Conservation (phyloP, 2,113 vertebrate species). For the Chloroceryle aenea region DNA sequence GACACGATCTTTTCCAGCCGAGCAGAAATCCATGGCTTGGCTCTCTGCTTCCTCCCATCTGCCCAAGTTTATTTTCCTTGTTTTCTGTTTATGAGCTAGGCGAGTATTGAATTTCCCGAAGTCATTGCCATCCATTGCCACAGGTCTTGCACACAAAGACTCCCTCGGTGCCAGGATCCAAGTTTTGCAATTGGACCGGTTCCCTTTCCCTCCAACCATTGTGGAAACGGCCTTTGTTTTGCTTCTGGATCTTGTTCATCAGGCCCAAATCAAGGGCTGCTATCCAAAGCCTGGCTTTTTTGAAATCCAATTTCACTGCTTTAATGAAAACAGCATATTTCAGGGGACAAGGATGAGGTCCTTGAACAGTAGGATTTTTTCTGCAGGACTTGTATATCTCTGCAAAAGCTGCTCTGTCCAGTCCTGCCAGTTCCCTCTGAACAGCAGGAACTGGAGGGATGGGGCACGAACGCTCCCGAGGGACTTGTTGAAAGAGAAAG, state of each 20-base stretch:
- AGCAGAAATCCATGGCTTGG: neutral
- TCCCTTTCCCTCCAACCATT: slow-evolving; percentile 54
- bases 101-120: slow-evolving; percentile 53
- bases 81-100: slow-evolving; percentile 68
- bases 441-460: neutral
- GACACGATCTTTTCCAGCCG: neutral
- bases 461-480: neutral
- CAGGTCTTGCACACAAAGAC: slow-evolving; percentile 45
- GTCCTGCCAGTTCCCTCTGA: neutral
- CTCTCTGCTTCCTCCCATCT: slow-evolving; percentile 37
- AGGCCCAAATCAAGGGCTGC: slow-evolving; percentile 44
- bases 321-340: slow-evolving; percentile 46
- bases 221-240: slow-evolving; percentile 69
- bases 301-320: slow-evolving; percentile 43
- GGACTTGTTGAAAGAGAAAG: neutral
- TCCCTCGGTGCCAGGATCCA: slow-evolving; percentile 47
- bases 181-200: slow-evolving; percentile 57
- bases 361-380: neutral
- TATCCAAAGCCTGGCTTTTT: slow-evolving; percentile 41
- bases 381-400: neutral
- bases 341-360: neutral
- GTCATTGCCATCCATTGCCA: slow-evolving; percentile 59
- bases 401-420: neutral
- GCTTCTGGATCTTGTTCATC: slow-evolving; percentile 65
- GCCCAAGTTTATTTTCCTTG: slow-evolving; percentile 69